Conservation (phyloP, 64 coral and sea anemone genomes). For the Stichodactyla mertensii region DNA sequence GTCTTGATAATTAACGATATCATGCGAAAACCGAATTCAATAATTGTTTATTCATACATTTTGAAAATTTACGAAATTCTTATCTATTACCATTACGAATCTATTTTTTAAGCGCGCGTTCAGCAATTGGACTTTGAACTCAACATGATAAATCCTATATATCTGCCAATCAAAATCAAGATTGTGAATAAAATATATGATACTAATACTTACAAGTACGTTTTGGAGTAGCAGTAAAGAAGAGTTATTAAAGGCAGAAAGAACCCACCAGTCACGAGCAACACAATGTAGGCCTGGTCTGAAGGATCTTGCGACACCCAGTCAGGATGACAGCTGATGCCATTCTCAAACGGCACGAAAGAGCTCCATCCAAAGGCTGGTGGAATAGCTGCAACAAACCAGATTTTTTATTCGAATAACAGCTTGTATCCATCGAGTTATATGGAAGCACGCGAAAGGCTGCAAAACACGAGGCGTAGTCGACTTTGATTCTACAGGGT, state of each 20-base stretch:
- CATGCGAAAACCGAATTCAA: too few species aligned
- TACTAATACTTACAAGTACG: conserved; percentile 37
- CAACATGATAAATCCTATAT: background rate
- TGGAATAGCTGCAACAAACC: conserved; percentile 37
- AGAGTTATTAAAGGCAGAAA: conserved; percentile 48
- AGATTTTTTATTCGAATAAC: background rate
- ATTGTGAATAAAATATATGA: background rate
- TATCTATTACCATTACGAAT: too few species aligned
- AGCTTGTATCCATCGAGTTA: too few species aligned
- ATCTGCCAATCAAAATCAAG: background rate
- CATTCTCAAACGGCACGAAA: conserved; percentile 58
- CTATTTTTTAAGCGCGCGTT: too few species aligned
- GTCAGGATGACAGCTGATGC: conserved; percentile 78
- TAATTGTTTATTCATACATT: too few species aligned
- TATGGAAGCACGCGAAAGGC: too few species aligned
- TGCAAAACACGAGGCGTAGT: too few species aligned
- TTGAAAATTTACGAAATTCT: too few species aligned
- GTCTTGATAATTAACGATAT: too few species aligned
- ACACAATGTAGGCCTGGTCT: conserved; percentile 47
- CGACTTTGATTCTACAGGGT: too few species aligned
- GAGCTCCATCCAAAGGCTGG: conserved; percentile 76
- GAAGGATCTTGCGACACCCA: conserved; percentile 45
- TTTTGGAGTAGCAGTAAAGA: conserved; percentile 35
- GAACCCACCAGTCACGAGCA: conserved; percentile 53
- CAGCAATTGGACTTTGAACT: background rate